Evolutionary conservation across 2,888 invertebrate genomes (phyloP), one percentile per base, ranked within the genome.

Genomic region (Zonitis immaculata): DNA sequence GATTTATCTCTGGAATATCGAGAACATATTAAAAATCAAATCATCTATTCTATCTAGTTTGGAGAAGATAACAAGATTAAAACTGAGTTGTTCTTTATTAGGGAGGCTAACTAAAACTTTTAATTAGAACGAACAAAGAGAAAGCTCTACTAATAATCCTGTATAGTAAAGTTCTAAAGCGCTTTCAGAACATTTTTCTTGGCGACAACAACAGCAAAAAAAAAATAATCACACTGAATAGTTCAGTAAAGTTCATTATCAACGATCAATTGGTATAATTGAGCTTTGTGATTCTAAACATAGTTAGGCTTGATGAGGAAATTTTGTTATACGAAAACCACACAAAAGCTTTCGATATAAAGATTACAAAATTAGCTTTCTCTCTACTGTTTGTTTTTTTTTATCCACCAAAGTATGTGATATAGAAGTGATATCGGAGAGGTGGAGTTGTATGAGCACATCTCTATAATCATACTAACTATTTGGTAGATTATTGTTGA

Each of bases 401-500:
- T 18, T 18, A 11, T 20, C 6, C 12, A 11, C 2, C 11, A 39
- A 11, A 20, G 18, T 22, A 3, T 42, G 9, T 42, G 42, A 22
- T n/a, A n/a, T n/a, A n/a, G n/a, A n/a, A n/a, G n/a, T 22, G 22
- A 22, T 22, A 6, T 1, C 39, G 39, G 39, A 14, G 39, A 14
- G 20, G 22, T 20, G 35, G 16, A 39, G 39, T 20, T 20, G 39
- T 20, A 50, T 45, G 51, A 48, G 48, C 46, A 52, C 47, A 47
- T 39, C 51, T 63, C n/a, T n/a, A n/a, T n/a, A 63, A 63, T 63
- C 63, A 62, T 58, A 52, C 49, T 54, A 60, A 59, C 59, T 54
- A 52, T 45, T 27, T 51, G 44, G 9, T 47, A 52, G 58, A 18
- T 39, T 44, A 54, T 12, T 49, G 49, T 32, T 56, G 57, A 55